A percentile compares a stretch with the other conserved stretches of the same genome.
These are phyloP conservation scores for Heteromurus nitidus DNA, from an alignment of 2,888 invertebrate genomes.

Conservation along the genomic window DNA sequence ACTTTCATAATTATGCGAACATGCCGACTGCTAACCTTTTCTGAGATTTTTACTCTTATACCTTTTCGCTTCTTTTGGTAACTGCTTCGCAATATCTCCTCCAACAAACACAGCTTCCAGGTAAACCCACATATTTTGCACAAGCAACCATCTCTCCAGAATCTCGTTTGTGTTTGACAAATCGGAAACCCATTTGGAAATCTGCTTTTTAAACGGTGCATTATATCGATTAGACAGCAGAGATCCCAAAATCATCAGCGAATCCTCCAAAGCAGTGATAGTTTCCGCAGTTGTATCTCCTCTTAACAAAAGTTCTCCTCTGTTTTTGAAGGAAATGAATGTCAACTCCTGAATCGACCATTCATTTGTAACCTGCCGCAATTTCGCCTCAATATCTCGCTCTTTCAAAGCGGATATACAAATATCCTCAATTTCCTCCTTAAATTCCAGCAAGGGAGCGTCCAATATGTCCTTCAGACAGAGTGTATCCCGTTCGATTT, in stretches of 20 bases:
- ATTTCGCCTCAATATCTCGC: conserved; percentile 91
- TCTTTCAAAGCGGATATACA: conserved; percentile 93
- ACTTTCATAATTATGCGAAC: background rate
- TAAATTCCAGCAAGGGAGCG: conserved; percentile 85
- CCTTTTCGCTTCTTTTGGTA: conserved; percentile 94
- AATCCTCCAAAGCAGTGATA: conserved; percentile 95
- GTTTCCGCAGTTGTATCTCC: conserved; percentile 97
- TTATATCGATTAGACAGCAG: conserved; percentile 95
- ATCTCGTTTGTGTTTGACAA: conserved; percentile 97
- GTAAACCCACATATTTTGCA: conserved; percentile 99
- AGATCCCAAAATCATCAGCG: conserved; percentile 96
- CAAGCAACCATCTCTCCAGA: conserved; percentile 94
- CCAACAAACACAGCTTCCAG: conserved; percentile 98
- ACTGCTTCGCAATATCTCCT: conserved; percentile 98
- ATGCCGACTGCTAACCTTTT: background rate
- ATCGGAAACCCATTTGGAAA: conserved; percentile 96
- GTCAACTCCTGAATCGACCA: conserved; percentile 87
- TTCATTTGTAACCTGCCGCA: conserved; percentile 92
- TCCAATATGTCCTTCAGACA: conserved; percentile 88
- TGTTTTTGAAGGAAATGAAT: conserved; percentile 97
- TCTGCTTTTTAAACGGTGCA: conserved; percentile 96
- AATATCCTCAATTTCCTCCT: conserved; percentile 82
- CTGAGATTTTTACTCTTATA: conserved; percentile 55
- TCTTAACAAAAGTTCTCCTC: conserved; percentile 91
- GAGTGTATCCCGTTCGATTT: conserved; percentile 87